Percentiles rank a stretch among this genome's conserved stretches.
Evolutionary conservation across 2,888 invertebrate species (phyloP).

Genomic region (Drosophila cyrtoloma): DNA sequence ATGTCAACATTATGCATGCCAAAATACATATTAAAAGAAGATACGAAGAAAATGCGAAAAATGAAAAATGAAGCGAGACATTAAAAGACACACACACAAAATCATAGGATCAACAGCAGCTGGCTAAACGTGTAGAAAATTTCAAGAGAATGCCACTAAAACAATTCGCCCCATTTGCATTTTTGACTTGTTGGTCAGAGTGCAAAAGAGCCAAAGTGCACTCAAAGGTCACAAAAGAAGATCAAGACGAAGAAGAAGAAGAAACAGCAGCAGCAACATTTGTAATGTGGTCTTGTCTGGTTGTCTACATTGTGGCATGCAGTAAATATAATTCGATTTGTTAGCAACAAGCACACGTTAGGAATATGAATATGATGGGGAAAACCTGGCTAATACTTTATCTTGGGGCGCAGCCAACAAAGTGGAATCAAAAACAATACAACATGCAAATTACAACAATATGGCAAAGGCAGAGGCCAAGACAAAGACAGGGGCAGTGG

Average conservation of each 20-base stretch:
- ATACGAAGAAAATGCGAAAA: constrained; percentile 33
- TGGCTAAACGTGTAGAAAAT: constrained; percentile 27
- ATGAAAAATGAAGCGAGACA: constrained; percentile 56
- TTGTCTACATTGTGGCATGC: constrained; percentile 75
- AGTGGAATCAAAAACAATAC: constrained; percentile 31
- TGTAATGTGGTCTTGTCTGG: constrained; percentile 47
- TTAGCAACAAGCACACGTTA: constrained; percentile 53
- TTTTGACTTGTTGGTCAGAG: constrained; percentile 23
- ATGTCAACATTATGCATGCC: constrained; percentile 77
- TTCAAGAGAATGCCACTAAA: constrained; percentile 23
- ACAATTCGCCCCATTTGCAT: constrained; percentile 12
- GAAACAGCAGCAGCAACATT: constrained; percentile 14
- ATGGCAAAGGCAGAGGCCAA: constrained; percentile 9
- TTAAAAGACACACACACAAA: constrained; percentile 24
- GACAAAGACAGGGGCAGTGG: neutral
- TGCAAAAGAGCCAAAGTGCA: constrained; percentile 36
- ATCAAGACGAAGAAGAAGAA: neutral
- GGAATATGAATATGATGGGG: constrained; percentile 69
- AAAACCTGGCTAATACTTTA: constrained; percentile 31
- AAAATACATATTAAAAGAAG: constrained; percentile 71
- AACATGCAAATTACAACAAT: constrained; percentile 74
- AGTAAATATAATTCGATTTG: constrained; percentile 79
- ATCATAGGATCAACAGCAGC: constrained; percentile 1
- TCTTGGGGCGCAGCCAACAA: constrained; percentile 36
- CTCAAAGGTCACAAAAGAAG: constrained; percentile 23